These are phyloP conservation scores for Microcebus lehilahytsara DNA, from an alignment of 2,113 vertebrate genomes.

Conservation along the genomic window DNA sequence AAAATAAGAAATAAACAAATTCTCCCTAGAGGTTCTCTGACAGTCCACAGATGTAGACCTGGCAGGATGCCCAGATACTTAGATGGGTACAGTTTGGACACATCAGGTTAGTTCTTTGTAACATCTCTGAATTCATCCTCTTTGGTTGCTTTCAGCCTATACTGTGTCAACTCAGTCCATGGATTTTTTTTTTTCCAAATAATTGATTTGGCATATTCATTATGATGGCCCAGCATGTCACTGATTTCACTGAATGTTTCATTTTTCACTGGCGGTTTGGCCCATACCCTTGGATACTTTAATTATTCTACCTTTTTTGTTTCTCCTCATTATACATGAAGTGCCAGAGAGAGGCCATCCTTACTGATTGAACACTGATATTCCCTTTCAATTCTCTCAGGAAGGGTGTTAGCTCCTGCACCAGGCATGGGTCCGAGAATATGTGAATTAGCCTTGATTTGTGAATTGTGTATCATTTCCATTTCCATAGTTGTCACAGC, in stretches of 20 bases:
- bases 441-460: not conserved
- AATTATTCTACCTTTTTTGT: slow-evolving; percentile 15
- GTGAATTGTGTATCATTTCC: not conserved
- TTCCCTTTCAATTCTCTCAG: not conserved
- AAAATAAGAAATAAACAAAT: slow-evolving; percentile 14
- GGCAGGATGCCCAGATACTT: not conserved
- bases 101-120: not conserved
- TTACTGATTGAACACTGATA: not conserved
- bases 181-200: not conserved
- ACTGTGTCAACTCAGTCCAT: not conserved
- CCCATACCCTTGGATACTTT: not conserved
- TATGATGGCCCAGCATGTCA: not conserved
- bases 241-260: not conserved
- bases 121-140: not conserved
- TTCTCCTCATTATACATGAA: not conserved
- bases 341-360: not conserved
- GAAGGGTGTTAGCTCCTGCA: not conserved
- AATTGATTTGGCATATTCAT: slow-evolving; percentile 16
- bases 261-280: slow-evolving; percentile 16
- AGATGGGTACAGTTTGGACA: not conserved
- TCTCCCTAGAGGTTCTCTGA: not conserved
- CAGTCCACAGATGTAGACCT: not conserved
- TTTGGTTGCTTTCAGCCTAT: not conserved
- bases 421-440: not conserved
- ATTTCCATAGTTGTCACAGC: not conserved